Conservation (phyloP, 2,113 vertebrate genomes). For the Eurypyga helias region DNA sequence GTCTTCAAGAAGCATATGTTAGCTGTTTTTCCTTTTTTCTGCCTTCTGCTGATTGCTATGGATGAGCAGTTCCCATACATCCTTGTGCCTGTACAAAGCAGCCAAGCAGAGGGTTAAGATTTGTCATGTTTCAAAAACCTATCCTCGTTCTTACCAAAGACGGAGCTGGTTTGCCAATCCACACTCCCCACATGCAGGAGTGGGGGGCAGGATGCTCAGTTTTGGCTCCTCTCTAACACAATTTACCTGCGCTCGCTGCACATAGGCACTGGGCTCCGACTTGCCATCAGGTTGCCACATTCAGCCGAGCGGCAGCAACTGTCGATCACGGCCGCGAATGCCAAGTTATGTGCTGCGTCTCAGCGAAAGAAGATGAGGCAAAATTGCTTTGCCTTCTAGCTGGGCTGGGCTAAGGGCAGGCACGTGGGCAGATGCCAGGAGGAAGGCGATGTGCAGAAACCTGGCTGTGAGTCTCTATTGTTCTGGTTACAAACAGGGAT, state of each 20-base stretch:
- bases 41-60: not conserved
- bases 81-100: not conserved
- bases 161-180: not conserved
- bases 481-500: not conserved
- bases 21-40: not conserved
- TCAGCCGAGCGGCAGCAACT: not conserved
- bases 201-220: rapidly evolving
- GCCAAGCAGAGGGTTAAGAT: not conserved
- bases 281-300: rapidly evolving
- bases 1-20: not conserved
- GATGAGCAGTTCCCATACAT: not conserved
- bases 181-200: not conserved
- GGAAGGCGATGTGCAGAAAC: not conserved
- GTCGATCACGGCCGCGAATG: rapidly evolving
- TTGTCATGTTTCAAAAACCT: not conserved
- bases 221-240: not conserved
- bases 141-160: not conserved
- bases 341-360: not conserved
- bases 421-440: not conserved
- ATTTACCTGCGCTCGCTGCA: not conserved
- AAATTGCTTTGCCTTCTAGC: not conserved
- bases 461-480: not conserved
- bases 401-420: not conserved
- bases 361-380: not conserved
- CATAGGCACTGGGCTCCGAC: rapidly evolving